A percentile compares a stretch with the other conserved stretches of the same genome.
Conservation (phyloP, 2,797 vertebrate species). For the Synaphobranchus kaupii region DNA sequence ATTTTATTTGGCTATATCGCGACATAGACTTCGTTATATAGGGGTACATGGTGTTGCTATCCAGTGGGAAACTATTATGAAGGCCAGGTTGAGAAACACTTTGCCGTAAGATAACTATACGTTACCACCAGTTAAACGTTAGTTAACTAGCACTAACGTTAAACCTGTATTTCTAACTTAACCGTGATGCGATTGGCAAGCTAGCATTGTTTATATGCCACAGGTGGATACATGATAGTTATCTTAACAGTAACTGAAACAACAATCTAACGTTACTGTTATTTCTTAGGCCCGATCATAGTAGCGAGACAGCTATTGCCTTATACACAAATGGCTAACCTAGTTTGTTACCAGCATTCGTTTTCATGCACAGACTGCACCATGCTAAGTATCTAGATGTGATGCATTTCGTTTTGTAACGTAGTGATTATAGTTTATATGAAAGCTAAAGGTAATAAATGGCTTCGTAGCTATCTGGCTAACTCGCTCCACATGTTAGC, state of each 20-base stretch:
- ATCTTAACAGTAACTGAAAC: neutral
- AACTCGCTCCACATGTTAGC: slow-evolving; percentile 13
- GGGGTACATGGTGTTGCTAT: neutral
- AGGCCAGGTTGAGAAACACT: neutral
- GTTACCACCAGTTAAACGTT: neutral
- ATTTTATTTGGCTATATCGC: neutral
- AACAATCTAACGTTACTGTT: neutral
- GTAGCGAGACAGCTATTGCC: slow-evolving; percentile 6
- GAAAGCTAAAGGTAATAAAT: neutral
- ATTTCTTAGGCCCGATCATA: neutral
- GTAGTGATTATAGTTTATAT: neutral
- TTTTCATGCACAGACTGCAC: neutral
- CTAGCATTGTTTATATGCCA: neutral
- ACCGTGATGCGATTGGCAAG: neutral
- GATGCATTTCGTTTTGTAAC: neutral
- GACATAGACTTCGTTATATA: neutral
- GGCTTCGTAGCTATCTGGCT: no score
- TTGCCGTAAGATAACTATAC: neutral
- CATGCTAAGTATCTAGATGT: neutral
- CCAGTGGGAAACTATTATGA: neutral
- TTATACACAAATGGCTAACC: neutral
- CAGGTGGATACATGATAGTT: neutral
- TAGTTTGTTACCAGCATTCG: neutral
- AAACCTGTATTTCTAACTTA: neutral
- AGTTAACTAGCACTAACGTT: neutral